phyloP scores from a whole-genome alignment of 2,888 invertebrate species.

The Orgyia antiqua region DNA sequence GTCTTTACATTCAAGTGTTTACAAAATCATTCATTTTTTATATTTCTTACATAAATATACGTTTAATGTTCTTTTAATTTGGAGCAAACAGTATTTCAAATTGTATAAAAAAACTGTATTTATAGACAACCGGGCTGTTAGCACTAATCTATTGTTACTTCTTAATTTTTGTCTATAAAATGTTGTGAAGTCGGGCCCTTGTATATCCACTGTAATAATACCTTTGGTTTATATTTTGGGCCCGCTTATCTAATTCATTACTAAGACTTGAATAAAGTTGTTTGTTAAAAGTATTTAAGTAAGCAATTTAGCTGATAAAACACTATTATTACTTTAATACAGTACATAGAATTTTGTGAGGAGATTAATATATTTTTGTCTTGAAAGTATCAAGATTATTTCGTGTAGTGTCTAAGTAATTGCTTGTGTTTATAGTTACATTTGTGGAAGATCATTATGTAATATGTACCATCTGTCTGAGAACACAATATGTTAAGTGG shows the following conservation, averaged over 20 bases:
- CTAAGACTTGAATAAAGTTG: slow-evolving; percentile 60
- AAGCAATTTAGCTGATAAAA: slow-evolving; percentile 40
- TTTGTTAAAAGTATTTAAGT: slow-evolving; percentile 60
- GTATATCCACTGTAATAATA: slow-evolving; percentile 14
- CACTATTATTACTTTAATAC: slow-evolving; percentile 30
- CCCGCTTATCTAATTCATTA: slow-evolving; percentile 41
- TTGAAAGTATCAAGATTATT: slow-evolving; percentile 12
- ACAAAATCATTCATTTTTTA: too few relatives aligned
- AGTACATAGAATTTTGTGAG: slow-evolving; percentile 15
- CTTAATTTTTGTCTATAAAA: slow-evolving; percentile 48
- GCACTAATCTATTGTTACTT: slow-evolving; percentile 47
- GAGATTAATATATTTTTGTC: slow-evolving; percentile 13
- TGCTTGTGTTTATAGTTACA: slow-evolving; percentile 16
- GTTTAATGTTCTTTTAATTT: too few relatives aligned
- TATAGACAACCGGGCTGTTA: slow-evolving; percentile 7
- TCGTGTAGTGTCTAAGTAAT: slow-evolving; percentile 14
- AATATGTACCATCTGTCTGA: slow-evolving; percentile 1
- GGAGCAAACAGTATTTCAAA: too few relatives aligned
- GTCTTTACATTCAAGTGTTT: too few relatives aligned
- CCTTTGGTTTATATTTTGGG: slow-evolving; percentile 1
- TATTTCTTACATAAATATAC: too few relatives aligned
- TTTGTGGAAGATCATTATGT: slow-evolving; percentile 6
- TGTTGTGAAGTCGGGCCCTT: slow-evolving; percentile 43
- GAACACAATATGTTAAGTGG: background rate
- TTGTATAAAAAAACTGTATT: too few relatives aligned